A percentile compares a stretch with the other conserved stretches of the same genome.
phyloP scores from a whole-genome alignment of 2,888 invertebrate genomes.

The Catonia carolina region DNA sequence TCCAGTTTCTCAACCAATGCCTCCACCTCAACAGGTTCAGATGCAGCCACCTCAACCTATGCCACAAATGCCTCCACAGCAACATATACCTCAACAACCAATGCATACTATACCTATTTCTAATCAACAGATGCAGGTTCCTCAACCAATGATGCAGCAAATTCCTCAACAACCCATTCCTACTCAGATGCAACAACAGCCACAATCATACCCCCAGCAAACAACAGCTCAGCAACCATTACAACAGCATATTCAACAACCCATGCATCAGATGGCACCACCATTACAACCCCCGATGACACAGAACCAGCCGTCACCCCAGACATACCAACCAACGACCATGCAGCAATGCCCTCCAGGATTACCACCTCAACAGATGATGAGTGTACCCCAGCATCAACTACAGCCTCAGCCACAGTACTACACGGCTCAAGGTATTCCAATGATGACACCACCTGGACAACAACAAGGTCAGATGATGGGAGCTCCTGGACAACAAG shows the following conservation, averaged over 20 bases:
- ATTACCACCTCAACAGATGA: not conserved
- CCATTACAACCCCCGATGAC: constrained; percentile 42
- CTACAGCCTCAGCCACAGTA: constrained; percentile 30
- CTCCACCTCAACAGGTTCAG: constrained; percentile 23
- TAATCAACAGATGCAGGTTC: constrained; percentile 25
- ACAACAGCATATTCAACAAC: constrained; percentile 45
- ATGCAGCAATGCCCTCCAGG: constrained; percentile 5
- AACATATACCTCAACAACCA: constrained; percentile 24
- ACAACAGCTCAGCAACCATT: constrained; percentile 35
- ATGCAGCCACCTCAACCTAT: constrained; percentile 23
- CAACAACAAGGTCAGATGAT: constrained; percentile 20
- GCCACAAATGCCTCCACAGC: constrained; percentile 26
- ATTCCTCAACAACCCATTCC: constrained; percentile 28
- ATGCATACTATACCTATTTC: constrained; percentile 12
- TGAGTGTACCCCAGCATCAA: constrained; percentile 9
- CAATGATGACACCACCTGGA: constrained; percentile 5
- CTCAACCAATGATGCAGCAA: constrained; percentile 29
- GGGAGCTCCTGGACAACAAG: constrained; percentile 9
- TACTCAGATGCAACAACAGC: constrained; percentile 26
- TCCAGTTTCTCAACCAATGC: constrained; percentile 29
- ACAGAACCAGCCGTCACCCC: constrained; percentile 24
- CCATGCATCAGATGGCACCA: constrained; percentile 23
- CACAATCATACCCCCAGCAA: constrained; percentile 39
- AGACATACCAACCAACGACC: constrained; percentile 2
- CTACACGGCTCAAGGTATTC: constrained; percentile 3